Percentiles rank a stretch among this genome's conserved stretches.
Evolutionary conservation across 2,888 invertebrate genomes (phyloP).

Genomic region (Sycophila texana): DNA sequence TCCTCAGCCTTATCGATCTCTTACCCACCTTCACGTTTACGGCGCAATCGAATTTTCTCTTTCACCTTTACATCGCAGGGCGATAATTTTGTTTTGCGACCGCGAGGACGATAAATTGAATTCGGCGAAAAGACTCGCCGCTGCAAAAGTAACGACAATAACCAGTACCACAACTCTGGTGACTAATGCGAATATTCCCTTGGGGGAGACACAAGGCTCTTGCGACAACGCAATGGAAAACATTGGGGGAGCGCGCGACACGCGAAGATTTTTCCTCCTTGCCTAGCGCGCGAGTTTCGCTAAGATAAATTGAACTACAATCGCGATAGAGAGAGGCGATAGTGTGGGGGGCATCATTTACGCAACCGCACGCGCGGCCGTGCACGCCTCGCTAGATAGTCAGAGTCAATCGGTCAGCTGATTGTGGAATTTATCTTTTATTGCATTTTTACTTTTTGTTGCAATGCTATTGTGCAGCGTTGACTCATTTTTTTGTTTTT

Average conservation of each 20-base stretch:
- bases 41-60: too few relatives aligned
- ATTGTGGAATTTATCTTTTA: slow-evolving; percentile 10
- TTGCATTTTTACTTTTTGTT: background rate
- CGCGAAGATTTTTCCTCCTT: too few relatives aligned
- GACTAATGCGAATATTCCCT: background rate
- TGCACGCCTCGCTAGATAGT: background rate
- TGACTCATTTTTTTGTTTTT: too few relatives aligned
- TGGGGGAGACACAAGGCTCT: too few relatives aligned
- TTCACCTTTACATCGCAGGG: too few relatives aligned
- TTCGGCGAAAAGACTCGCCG: background rate
- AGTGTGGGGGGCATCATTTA: background rate
- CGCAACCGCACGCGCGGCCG: background rate
- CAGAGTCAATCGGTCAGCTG: background rate
- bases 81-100: background rate
- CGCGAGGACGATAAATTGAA: background rate
- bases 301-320: background rate
- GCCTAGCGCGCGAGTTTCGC: background rate
- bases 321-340: background rate
- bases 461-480: background rate
- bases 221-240: too few relatives aligned
- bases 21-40: background rate
- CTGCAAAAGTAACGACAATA: background rate
- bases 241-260: too few relatives aligned
- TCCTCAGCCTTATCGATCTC: background rate
- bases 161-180: background rate